A percentile compares a stretch with the other conserved stretches of the same genome.
Evolutionary conservation across 1,140 invertebrate genomes (phyloP).

Genomic region (Carposina sasakii): DNA sequence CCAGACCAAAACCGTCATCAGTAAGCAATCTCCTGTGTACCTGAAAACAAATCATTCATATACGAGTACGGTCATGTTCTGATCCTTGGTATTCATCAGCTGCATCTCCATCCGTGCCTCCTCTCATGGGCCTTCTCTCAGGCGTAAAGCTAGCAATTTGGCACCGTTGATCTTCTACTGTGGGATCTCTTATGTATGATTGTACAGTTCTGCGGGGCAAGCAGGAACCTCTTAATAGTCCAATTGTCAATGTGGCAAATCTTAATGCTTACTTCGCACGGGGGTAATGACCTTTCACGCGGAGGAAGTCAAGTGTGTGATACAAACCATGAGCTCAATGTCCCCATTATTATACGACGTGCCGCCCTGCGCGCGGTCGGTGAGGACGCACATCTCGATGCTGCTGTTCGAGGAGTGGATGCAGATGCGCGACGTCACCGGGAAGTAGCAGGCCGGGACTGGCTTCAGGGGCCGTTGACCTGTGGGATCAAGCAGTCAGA

Average conservation of each 20-base stretch:
- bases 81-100: slow-evolving; percentile 74
- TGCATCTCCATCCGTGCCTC: no score
- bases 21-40: slow-evolving; percentile 89
- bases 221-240: no score
- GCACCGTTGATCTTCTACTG: no score
- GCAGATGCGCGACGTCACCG: slow-evolving; percentile 88
- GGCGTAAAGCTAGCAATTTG: no score
- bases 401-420: slow-evolving; percentile 74
- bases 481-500: slow-evolving; percentile 14
- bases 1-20: slow-evolving; percentile 95
- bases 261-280: no score
- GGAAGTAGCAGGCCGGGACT: slow-evolving; percentile 87
- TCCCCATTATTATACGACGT: slow-evolving; percentile 81
- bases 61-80: background rate
- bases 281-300: no score
- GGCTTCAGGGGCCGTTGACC: slow-evolving; percentile 73
- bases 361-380: slow-evolving; percentile 92
- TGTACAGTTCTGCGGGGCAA: no score
- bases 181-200: no score
- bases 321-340: background rate
- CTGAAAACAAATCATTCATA: slow-evolving; percentile 48
- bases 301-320: no score
- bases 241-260: no score
- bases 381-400: slow-evolving; percentile 79
- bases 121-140: no score